Evolutionary conservation across 1,140 invertebrate species (phyloP), one percentile per base, ranked within the genome.

Genomic region (Coelopa frigida): DNA sequence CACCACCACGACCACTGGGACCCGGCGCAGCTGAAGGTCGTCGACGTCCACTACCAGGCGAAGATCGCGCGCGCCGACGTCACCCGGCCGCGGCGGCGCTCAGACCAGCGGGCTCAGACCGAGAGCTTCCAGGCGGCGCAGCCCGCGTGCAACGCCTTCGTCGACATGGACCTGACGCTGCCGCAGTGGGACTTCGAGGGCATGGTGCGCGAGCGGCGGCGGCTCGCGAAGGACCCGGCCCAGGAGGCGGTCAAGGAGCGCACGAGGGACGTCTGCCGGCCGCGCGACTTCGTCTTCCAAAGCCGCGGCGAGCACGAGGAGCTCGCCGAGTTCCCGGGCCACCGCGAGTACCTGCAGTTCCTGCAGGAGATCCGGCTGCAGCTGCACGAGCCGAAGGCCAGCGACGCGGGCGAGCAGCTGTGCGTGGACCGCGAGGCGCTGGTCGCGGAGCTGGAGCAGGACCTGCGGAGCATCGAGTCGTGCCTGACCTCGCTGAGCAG

Each of bases 1-100:
- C 65, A 68, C 29, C 65, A 68, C 44, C 64, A 68, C 23, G 64
- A 65, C 23, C 65, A 68, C 33, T 59, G 56, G 53, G 36, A 57
- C 3, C 56, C 65, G 14, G 65, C 58, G 0, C 58, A 68, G n/a
- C 44, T 48, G n/a, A 65, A 63, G 17, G 50, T 38, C 3, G 55
- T 68, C 0, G 54, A 63, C 39, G 64, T 68, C 1, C 59, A 61
- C 8, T 68, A 68, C 38, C 58, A 67, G 27, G 52, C 57, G 0
- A 60, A 67, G 37, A 56, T 57, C 0, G 52, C 63, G 2, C 20
- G 52, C 5, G 55, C 63, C 0, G 48, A 59, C 41, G 53, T 55
- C 7, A 59, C 55, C 0, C 51, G 57, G 6, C 15, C 8, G 24
- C 49, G 6, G 38, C 36, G 4, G 32, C 61, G 33, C 20, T 21